Percentiles rank a stretch among this genome's conserved stretches.
These are phyloP conservation scores for Lasius platythorax DNA, from an alignment of 2,888 invertebrate genomes.

Conservation along the genomic window DNA sequence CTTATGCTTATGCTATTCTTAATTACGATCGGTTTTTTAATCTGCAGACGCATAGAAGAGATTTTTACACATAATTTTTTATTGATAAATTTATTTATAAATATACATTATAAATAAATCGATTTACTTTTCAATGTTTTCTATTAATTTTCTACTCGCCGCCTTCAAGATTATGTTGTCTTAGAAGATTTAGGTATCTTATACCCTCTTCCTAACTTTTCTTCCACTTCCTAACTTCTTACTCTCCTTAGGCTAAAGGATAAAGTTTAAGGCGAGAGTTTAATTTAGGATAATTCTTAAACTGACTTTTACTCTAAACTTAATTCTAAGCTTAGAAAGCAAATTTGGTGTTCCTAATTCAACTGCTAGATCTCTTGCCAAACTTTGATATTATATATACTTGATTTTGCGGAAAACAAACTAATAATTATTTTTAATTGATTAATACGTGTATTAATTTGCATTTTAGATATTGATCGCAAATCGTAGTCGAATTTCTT, in stretches of 20 bases:
- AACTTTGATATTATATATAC: background rate
- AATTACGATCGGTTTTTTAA: background rate
- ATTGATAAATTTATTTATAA: background rate
- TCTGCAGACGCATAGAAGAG: background rate
- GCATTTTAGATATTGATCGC: background rate
- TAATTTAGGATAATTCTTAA: slow-evolving; percentile 4
- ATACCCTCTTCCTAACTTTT: background rate
- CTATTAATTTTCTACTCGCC: background rate
- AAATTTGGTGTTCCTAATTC: background rate
- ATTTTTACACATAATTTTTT: background rate
- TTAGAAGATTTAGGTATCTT: background rate
- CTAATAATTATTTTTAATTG: background rate
- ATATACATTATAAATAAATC: background rate
- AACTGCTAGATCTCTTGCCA: background rate
- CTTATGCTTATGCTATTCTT: background rate
- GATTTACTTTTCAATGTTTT: background rate
- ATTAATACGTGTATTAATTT: background rate
- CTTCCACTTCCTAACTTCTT: background rate
- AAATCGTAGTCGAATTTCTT: background rate
- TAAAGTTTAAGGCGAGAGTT: slow-evolving; percentile 7
- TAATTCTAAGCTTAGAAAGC: background rate
- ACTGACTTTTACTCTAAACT: background rate
- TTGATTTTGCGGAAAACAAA: background rate
- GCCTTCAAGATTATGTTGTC: background rate
- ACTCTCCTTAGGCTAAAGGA: background rate